Evolutionary conservation across 2,113 vertebrate genomes (phyloP).

Genomic region (human): GRCh38 chr2:147369001-147369500

Average conservation of each 20-base stretch:
- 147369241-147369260: neutral
- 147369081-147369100: neutral
- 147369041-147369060: neutral
- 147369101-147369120: neutral
- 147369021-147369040: neutral
- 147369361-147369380: neutral
- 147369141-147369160: neutral
- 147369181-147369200: neutral
- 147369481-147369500: neutral
- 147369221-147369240: neutral
- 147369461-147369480: neutral
- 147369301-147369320: neutral
- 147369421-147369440: neutral
- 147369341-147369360: neutral
- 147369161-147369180: neutral
- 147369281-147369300: neutral
- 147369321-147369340: neutral
- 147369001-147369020: neutral
- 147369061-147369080: conserved; percentile 5
- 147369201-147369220: neutral
- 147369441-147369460: neutral
- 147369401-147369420: neutral
- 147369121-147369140: neutral
- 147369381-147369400: neutral
- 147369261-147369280: neutral